Evolutionary conservation across 1,140 invertebrate species (phyloP), one percentile per base, ranked within the genome.

Genomic region (Armadillidium nasatum): DNA sequence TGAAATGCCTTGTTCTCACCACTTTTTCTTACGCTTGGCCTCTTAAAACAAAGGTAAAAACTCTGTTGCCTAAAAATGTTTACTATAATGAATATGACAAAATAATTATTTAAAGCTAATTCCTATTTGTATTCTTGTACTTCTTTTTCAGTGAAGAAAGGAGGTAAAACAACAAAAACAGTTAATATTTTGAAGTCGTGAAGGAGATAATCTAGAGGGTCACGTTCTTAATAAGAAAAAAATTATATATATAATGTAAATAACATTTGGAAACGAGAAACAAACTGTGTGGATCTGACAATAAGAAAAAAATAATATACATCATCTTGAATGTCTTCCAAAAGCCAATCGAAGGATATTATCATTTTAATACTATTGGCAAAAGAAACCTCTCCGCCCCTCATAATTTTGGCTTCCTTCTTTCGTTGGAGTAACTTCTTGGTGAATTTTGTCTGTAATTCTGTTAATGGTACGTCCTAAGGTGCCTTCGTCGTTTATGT

Each of bases 401-500:
- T 60, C 2, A 3, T 19, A 60, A 33, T 33, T 33, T 60, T 60
- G 11, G 50, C 50, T 60, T 60, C 50, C 50, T 60, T 19, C 50
- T 60, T 33, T 33, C 46, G 50, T 60, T 60, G 50, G 50, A 60
- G 50, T 60, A 15, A 13, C 19, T 15, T 60, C 50, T 60, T 60
- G 50, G 50, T 60, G 50, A 19, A 60, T 60, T 60, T 13, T 60
- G 50, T 60, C 50, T 15, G 11, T 60, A 60, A 15, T 13, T 60
- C 19, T 60, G 33, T 33, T 33, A 33, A 33, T 60, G 50, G 50
- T 60, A 60, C 50, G 19, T 60, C 50, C 50, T 60, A 60, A 60
- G 50, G 50, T 60, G 50, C 50, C 50, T 60, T 60, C 50, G 50
- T 60, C 19, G 50, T 60, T 15, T 19, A 60, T 60, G 50, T 60